A percentile compares a stretch with the other conserved stretches of the same genome.
phyloP scores from a whole-genome alignment of 2,888 invertebrate genomes.

The Pristionchus arcanus region DNA sequence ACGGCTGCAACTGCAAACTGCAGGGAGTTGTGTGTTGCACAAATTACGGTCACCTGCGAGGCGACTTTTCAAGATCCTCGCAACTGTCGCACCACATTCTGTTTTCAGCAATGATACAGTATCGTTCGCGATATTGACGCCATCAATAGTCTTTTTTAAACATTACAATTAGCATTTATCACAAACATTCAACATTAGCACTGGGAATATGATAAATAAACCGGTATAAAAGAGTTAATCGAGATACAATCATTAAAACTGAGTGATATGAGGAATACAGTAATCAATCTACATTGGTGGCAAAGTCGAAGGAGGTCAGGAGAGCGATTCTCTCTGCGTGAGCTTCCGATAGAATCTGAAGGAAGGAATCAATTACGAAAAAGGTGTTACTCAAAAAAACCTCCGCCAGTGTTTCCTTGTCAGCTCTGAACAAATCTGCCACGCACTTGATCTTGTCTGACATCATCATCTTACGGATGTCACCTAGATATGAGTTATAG shows the following conservation, averaged over 20 bases:
- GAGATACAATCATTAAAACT: conserved; percentile 15
- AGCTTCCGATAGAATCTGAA: conserved; percentile 43
- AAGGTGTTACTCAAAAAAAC: not conserved
- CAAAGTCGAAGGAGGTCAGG: conserved; percentile 58
- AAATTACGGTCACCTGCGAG: not conserved
- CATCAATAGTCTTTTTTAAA: not conserved
- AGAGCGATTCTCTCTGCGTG: conserved; percentile 57
- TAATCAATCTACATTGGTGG: conserved; percentile 55
- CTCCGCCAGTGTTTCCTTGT: conserved; percentile 51
- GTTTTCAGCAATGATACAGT: not conserved
- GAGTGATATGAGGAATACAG: not conserved
- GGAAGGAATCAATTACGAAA: not conserved
- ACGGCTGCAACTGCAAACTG: conserved; percentile 24
- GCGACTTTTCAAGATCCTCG: not conserved
- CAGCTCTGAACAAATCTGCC: conserved; percentile 51
- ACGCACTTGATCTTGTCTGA: conserved; percentile 52
- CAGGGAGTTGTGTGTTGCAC: conserved; percentile 24
- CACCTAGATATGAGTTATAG: not conserved
- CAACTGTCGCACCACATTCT: not conserved
- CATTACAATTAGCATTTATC: not conserved
- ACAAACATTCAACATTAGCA: conserved; percentile 11
- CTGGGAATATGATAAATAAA: not conserved
- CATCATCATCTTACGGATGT: conserved; percentile 45
- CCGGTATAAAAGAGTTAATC: not conserved
- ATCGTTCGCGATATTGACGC: not conserved